Evolutionary conservation across 1,140 invertebrate species (phyloP).

Genomic region (Plutomurus gul): DNA sequence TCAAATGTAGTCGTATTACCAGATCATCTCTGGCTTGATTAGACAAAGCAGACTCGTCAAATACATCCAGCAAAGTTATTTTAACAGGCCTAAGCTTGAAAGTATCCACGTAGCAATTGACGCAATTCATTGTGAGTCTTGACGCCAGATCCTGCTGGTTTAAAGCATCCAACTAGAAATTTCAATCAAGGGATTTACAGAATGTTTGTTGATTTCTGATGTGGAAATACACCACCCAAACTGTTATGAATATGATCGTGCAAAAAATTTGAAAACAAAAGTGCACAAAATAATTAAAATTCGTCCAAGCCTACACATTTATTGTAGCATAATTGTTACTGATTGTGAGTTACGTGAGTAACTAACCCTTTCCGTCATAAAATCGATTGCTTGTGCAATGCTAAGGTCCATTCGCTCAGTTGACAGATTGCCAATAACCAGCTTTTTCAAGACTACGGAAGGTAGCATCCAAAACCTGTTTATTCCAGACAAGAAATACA

Average conservation of each 20-base stretch:
- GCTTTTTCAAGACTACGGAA: conserved; percentile 80
- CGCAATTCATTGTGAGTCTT: conserved; percentile 83
- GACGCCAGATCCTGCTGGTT: conserved; percentile 82
- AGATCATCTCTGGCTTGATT: conserved; percentile 28
- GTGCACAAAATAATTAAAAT: too few relatives aligned
- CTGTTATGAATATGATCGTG: too few relatives aligned
- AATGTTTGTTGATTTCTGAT: not conserved
- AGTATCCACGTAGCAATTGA: conserved; percentile 78
- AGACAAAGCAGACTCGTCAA: conserved; percentile 77
- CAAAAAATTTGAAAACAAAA: too few relatives aligned
- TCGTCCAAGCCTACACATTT: not conserved
- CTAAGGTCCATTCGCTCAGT: conserved; percentile 70
- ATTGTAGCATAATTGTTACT: not conserved
- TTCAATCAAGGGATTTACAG: conserved; percentile 9
- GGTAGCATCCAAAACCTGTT: conserved; percentile 85
- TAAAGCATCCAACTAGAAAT: conserved; percentile 75
- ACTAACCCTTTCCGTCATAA: conserved; percentile 85
- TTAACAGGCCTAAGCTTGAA: conserved; percentile 71
- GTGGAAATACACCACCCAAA: too few relatives aligned
- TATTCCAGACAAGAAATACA: conserved; percentile 47
- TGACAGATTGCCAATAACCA: conserved; percentile 86
- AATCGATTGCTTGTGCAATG: conserved; percentile 84
- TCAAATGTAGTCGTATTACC: not conserved
- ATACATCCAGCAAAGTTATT: conserved; percentile 86
- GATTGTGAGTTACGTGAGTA: conserved; percentile 35